These are phyloP conservation scores for Oostethus manadensis DNA, from an alignment of 2,113 vertebrate species.

Conservation along the genomic window DNA sequence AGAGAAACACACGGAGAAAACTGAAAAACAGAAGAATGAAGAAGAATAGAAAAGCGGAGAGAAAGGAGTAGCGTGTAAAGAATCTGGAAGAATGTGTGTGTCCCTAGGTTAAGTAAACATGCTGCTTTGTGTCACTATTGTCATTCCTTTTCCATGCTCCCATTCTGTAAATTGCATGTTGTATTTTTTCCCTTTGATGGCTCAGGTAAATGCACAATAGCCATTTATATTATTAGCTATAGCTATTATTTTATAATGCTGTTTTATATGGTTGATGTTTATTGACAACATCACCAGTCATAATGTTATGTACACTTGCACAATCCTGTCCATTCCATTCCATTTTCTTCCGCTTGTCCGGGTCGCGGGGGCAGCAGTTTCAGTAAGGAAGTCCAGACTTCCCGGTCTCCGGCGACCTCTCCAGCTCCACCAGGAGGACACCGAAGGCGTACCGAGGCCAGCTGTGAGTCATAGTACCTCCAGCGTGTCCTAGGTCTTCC, in stretches of 20 bases:
- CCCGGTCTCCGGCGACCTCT: too few species aligned
- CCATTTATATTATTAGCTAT: too few species aligned
- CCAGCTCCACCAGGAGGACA: too few species aligned
- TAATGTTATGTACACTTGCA: too few species aligned
- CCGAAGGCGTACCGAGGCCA: too few species aligned
- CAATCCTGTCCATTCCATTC: too few species aligned
- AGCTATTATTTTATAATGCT: too few species aligned
- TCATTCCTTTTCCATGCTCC: conserved; percentile 67
- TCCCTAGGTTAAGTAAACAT: conserved; percentile 98
- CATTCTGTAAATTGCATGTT: conserved; percentile 89
- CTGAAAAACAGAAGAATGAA: conserved; percentile 86
- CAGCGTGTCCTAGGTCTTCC: too few species aligned
- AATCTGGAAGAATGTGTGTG: conserved; percentile 99
- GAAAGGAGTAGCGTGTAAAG: conserved; percentile 92
- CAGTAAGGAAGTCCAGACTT: too few species aligned
- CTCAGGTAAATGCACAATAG: conserved; percentile 74
- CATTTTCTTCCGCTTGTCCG: too few species aligned
- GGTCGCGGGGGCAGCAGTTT: too few species aligned
- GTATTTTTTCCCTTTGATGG: conserved; percentile 81
- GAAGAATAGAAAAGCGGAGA: conserved; percentile 98
- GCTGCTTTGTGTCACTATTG: conserved; percentile 91
- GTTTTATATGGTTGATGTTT: conserved; percentile 11
- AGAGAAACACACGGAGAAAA: conserved; percentile 79
- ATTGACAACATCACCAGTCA: background rate
- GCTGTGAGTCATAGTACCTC: too few species aligned